Conservation (phyloP, 2,113 vertebrate genomes). For the Marmota monax region DNA sequence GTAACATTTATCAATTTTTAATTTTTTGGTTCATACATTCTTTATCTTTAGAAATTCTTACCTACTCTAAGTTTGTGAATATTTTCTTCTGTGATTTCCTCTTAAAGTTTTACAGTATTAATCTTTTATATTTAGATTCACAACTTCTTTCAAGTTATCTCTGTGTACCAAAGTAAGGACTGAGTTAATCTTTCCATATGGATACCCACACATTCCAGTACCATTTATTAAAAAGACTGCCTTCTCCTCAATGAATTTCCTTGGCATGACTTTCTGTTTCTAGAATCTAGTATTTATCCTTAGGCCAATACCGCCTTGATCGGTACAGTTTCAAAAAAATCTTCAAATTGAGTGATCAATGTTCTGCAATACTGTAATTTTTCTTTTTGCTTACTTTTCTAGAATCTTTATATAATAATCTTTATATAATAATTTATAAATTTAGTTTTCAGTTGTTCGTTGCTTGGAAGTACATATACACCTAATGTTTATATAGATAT, state of each 20-base stretch:
- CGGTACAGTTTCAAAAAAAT: background rate
- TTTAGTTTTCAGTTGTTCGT: background rate
- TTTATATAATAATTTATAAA: background rate
- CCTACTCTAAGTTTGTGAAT: too few species aligned
- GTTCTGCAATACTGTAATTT: background rate
- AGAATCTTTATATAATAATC: background rate
- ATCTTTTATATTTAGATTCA: too few species aligned
- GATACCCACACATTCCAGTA: background rate
- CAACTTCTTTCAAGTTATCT: background rate
- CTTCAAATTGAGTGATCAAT: background rate
- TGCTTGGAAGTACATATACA: background rate
- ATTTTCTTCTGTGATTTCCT: too few species aligned
- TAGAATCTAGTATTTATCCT: background rate
- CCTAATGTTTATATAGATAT: background rate
- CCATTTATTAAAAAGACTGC: constrained; percentile 15
- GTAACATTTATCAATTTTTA: too few species aligned
- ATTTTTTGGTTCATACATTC: too few species aligned
- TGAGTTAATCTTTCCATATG: background rate
- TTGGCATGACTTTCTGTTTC: background rate
- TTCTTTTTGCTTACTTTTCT: background rate
- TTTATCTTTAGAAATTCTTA: too few species aligned
- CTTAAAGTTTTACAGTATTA: too few species aligned
- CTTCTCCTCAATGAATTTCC: constrained; percentile 7
- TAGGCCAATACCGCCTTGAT: background rate
- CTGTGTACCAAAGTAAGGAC: background rate